These are phyloP conservation scores for Heliconius melpomene DNA, from an alignment of 1,140 invertebrate species.

Conservation along the genomic window DNA sequence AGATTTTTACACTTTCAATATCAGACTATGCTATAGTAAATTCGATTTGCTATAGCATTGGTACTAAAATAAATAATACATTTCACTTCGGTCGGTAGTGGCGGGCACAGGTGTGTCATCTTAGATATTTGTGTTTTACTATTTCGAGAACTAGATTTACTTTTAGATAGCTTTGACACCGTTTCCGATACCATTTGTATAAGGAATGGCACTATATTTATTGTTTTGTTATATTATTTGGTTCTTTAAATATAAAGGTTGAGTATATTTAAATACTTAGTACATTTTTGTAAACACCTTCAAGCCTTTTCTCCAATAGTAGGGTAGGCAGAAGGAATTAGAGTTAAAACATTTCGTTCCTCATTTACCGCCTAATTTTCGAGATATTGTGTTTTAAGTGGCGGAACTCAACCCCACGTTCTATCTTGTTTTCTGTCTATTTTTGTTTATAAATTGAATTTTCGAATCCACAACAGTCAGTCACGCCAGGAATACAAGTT, in stretches of 20 bases:
- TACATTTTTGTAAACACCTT: too few species aligned
- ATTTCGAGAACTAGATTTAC: conserved; percentile 17
- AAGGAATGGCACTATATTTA: not conserved
- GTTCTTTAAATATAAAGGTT: not conserved
- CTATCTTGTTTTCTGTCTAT: too few species aligned
- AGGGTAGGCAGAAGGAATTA: too few species aligned
- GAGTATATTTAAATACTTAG: too few species aligned
- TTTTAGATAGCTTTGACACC: conserved; percentile 10
- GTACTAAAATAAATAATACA: conserved; percentile 4
- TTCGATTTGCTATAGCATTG: not conserved
- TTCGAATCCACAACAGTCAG: too few species aligned
- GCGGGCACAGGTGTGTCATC: conserved; percentile 23
- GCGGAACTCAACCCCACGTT: too few species aligned
- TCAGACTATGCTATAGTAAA: not conserved
- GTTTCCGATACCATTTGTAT: not conserved
- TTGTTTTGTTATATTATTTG: not conserved
- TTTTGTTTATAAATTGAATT: too few species aligned
- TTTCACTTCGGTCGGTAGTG: conserved; percentile 5
- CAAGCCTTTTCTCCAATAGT: too few species aligned
- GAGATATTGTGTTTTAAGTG: too few species aligned
- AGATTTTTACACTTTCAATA: not conserved
- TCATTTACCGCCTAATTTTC: too few species aligned
- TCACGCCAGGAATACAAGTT: too few species aligned
- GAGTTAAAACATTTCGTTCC: too few species aligned
- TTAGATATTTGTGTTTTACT: conserved; percentile 24